Conservation (phyloP, 2,888 invertebrate genomes). For the Drosophila rubida region DNA sequence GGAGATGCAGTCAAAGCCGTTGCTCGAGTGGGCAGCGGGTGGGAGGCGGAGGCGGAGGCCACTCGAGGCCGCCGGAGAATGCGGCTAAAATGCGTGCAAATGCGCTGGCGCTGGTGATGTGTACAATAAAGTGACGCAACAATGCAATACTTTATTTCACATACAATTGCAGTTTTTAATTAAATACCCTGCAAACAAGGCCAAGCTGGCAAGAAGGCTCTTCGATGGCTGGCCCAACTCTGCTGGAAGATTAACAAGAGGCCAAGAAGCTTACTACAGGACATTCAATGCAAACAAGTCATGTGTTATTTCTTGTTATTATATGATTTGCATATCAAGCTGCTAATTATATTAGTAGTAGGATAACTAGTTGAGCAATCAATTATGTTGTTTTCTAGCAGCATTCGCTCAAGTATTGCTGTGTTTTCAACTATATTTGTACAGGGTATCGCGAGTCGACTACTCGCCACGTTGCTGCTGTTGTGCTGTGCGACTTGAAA, state of each 20-base stretch:
- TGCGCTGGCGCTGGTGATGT: constrained; percentile 39
- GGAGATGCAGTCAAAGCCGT: neutral
- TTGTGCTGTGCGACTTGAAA: constrained; percentile 56
- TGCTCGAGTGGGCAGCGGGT: neutral
- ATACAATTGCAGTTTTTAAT: constrained; percentile 65
- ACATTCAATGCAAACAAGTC: too few species aligned
- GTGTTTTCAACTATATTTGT: too few species aligned
- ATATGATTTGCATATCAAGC: too few species aligned
- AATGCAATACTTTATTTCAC: constrained; percentile 62
- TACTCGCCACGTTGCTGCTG: neutral
- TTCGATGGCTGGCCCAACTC: too few species aligned
- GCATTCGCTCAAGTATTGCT: too few species aligned
- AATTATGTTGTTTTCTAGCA: too few species aligned
- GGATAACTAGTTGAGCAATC: too few species aligned
- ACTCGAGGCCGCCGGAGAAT: constrained; percentile 51
- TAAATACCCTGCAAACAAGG: constrained; percentile 35
- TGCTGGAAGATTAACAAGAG: too few species aligned
- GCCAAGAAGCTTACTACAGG: too few species aligned
- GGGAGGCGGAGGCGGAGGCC: constrained; percentile 13
- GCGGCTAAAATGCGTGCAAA: constrained; percentile 60
- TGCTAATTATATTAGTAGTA: too few species aligned
- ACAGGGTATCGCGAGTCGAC: constrained; percentile 16
- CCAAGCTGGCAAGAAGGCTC: too few species aligned
- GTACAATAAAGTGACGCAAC: constrained; percentile 65
- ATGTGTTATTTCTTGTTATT: too few species aligned